Conservation (phyloP, 2,888 invertebrate genomes). For the Idaea biselata region DNA sequence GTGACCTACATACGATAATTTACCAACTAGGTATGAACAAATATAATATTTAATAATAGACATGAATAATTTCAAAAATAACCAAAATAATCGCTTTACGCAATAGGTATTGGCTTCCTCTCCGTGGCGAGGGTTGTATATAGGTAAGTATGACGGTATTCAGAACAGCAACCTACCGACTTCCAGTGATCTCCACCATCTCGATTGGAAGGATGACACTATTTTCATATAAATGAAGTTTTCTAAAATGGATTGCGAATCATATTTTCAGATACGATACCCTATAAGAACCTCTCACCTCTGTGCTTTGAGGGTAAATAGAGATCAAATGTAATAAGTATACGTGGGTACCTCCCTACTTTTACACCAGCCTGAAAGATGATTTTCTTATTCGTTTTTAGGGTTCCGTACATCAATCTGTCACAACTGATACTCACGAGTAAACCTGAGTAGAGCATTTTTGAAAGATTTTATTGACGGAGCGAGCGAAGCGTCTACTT, state of each 20-base stretch:
- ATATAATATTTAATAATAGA: neutral
- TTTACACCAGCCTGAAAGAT: neutral
- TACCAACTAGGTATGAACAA: neutral
- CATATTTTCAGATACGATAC: conserved; percentile 13
- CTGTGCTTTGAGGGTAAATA: neutral
- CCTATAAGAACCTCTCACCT: neutral
- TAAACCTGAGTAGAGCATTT: no score
- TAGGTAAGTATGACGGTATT: neutral
- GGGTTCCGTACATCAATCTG: no score
- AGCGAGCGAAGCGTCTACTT: no score
- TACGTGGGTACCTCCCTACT: neutral
- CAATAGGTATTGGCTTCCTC: neutral
- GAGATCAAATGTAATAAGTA: neutral
- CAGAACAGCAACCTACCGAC: neutral
- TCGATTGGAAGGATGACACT: conserved; percentile 13
- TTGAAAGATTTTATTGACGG: no score
- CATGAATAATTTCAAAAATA: neutral
- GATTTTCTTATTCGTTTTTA: neutral
- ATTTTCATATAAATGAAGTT: conserved; percentile 20
- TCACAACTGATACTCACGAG: no score
- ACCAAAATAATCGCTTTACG: neutral
- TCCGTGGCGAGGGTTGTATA: neutral
- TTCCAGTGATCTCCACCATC: neutral
- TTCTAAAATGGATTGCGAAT: conserved; percentile 14
- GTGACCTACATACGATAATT: neutral